Percentiles rank a stretch among this genome's conserved stretches.
phyloP scores from a whole-genome alignment of 2,888 invertebrate species.

The Lottia scabra region DNA sequence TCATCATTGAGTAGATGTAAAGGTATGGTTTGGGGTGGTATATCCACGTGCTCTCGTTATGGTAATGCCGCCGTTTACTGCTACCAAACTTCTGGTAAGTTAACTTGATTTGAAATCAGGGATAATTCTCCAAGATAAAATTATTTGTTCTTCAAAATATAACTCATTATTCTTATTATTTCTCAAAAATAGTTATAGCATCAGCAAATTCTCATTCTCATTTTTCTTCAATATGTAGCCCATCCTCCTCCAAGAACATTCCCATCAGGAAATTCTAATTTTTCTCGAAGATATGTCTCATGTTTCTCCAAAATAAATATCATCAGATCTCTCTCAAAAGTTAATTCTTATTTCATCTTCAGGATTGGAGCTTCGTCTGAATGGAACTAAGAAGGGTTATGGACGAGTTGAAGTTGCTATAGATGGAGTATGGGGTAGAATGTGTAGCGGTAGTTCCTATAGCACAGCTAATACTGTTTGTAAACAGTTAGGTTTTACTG shows the following conservation, averaged over 20 bases:
- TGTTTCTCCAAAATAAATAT: too few relatives aligned
- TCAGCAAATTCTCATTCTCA: too few relatives aligned
- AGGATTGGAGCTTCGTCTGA: conserved; percentile 19
- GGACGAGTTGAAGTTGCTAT: conserved; percentile 16
- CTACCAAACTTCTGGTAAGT: conserved; percentile 42
- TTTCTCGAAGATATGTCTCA: too few relatives aligned
- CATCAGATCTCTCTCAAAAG: too few relatives aligned
- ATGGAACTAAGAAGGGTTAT: background rate
- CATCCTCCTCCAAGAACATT: too few relatives aligned
- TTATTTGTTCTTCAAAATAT: too few relatives aligned
- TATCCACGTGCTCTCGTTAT: conserved; percentile 37
- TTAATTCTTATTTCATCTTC: background rate
- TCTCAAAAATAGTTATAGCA: too few relatives aligned
- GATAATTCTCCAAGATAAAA: too few relatives aligned
- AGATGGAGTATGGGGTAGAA: conserved; percentile 8
- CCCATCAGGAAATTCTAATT: too few relatives aligned
- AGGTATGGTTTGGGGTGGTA: conserved; percentile 48
- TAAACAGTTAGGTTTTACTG: conserved; percentile 67
- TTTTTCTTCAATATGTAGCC: too few relatives aligned
- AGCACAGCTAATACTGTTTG: conserved; percentile 11
- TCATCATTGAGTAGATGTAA: conserved; percentile 33
- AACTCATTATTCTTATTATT: too few relatives aligned
- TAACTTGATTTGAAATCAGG: background rate
- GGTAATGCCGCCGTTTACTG: conserved; percentile 51
- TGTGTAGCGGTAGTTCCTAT: conserved; percentile 6